Percentiles rank a stretch among this genome's conserved stretches.
Evolutionary conservation across 35 echinoderm and acorn worm species (phyloP).

Genomic region (Holothuria glaberrima): DNA sequence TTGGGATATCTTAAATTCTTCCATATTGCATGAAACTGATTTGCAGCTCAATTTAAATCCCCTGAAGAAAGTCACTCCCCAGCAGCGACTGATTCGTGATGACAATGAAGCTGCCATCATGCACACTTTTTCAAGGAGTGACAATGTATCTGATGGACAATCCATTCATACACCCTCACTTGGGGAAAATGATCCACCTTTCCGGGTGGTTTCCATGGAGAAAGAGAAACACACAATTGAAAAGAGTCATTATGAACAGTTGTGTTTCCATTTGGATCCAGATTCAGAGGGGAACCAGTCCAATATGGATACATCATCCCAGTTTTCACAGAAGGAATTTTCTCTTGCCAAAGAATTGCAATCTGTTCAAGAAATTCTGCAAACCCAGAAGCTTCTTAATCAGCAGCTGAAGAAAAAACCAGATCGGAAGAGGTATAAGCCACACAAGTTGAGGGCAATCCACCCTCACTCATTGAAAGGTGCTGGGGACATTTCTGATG

Average conservation of each 20-base stretch:
- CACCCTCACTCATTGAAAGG: slow-evolving; percentile 28
- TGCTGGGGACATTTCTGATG: slow-evolving; percentile 12
- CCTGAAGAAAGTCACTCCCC: slow-evolving; percentile 81
- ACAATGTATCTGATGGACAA: not conserved
- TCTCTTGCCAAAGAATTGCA: slow-evolving; percentile 68
- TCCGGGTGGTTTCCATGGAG: not conserved
- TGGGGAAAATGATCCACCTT: not conserved
- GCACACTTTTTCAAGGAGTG: not conserved
- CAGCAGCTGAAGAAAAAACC: slow-evolving; percentile 35
- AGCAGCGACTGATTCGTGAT: slow-evolving; percentile 73
- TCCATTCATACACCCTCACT: not conserved
- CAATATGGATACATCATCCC: slow-evolving; percentile 35
- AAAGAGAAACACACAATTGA: not conserved
- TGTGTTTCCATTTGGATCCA: slow-evolving; percentile 26
- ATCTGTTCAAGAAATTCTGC: slow-evolving; percentile 56
- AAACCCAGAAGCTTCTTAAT: slow-evolving; percentile 37
- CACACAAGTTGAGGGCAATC: slow-evolving; percentile 38
- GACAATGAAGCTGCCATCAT: slow-evolving; percentile 66
- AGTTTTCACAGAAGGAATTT: slow-evolving; percentile 56
- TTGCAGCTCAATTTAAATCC: slow-evolving; percentile 56
- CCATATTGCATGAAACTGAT: slow-evolving; percentile 19
- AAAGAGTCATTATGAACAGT: not conserved
- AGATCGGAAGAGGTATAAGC: slow-evolving; percentile 4
- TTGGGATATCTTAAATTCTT: slow-evolving; percentile 11
- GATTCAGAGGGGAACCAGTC: slow-evolving; percentile 27